phyloP scores from a whole-genome alignment of 2,113 vertebrate genomes.

The Pangasianodon gigas region DNA sequence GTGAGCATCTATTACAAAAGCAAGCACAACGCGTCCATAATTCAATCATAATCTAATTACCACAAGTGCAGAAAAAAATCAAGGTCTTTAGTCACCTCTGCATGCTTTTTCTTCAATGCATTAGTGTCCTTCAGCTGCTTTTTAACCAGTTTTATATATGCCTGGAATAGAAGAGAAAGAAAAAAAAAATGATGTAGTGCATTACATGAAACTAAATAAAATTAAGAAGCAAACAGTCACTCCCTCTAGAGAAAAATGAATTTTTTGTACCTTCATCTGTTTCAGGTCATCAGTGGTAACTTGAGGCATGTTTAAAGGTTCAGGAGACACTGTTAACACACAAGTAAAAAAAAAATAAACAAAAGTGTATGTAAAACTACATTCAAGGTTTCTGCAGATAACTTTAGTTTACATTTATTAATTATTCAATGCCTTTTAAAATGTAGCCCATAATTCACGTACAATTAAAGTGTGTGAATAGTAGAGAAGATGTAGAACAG shows the following conservation, averaged over 20 bases:
- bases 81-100: constrained; percentile 78
- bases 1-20: not conserved
- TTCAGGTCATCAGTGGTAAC: constrained; percentile 95
- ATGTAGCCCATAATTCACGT: not conserved
- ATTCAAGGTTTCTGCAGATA: not conserved
- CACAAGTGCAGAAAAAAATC: not conserved
- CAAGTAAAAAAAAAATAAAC: not conserved
- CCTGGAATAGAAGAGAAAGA: constrained; percentile 68
- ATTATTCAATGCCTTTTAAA: not conserved
- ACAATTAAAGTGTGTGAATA: not conserved
- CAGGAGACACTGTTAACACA: not conserved
- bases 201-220: not conserved
- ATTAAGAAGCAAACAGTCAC: not conserved
- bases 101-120: constrained; percentile 93
- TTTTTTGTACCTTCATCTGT: constrained; percentile 87
- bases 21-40: not conserved
- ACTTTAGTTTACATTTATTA: not conserved
- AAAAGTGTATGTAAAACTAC: not conserved
- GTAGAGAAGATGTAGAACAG: not conserved
- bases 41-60: constrained; percentile 9
- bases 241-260: not conserved
- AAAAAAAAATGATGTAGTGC: not conserved
- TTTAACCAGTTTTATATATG: constrained; percentile 91
- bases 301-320: constrained; percentile 83
- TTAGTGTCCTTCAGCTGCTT: constrained; percentile 94